Conservation (phyloP, 2,113 vertebrate species). For the Perca schrenkii region DNA sequence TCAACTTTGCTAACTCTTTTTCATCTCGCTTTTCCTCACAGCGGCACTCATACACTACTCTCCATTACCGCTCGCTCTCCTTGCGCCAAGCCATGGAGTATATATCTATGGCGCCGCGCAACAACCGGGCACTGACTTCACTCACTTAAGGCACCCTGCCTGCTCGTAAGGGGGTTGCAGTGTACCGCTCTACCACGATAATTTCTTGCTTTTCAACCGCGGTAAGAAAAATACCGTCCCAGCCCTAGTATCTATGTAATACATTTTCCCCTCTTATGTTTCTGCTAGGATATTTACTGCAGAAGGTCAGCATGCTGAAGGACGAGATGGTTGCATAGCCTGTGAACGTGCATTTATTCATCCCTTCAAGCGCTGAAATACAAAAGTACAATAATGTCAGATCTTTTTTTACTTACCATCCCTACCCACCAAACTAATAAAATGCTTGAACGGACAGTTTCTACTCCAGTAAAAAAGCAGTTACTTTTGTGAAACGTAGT, state of each 20-base stretch:
- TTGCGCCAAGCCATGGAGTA: too few species aligned
- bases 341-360: conserved; percentile 10
- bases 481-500: conserved; percentile 46
- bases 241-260: neutral
- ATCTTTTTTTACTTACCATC: neutral
- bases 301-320: conserved; percentile 1
- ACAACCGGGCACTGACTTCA: too few species aligned
- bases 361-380: conserved; percentile 11
- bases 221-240: too few species aligned
- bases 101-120: too few species aligned
- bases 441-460: conserved; percentile 43
- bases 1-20: too few species aligned
- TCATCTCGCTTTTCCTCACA: too few species aligned
- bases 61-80: too few species aligned
- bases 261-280: conserved; percentile 9
- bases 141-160: too few species aligned
- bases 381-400: conserved; percentile 23
- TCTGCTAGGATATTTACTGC: neutral
- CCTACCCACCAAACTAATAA: conserved; percentile 26
- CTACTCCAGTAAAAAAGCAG: conserved; percentile 34
- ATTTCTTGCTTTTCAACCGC: too few species aligned
- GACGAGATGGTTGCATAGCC: neutral
- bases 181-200: too few species aligned
- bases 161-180: too few species aligned
- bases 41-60: too few species aligned